Evolutionary conservation across 2,113 vertebrate species (phyloP), one percentile per base, ranked within the genome.

Genomic region (Limnothrissa miodon): DNA sequence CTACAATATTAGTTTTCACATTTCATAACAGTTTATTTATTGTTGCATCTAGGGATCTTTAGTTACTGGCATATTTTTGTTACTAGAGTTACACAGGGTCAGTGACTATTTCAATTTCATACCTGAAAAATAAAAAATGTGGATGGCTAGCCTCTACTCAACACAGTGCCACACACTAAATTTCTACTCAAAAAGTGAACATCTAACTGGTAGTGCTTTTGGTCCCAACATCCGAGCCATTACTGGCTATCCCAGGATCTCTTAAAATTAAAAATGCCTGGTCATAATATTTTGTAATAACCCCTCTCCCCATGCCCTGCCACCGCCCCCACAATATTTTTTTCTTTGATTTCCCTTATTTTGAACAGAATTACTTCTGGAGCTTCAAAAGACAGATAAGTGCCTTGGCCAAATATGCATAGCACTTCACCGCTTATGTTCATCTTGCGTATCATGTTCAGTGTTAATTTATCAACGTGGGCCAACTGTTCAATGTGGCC

Each of bases 381-480:
- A 19, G 56, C n/a, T 81, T 45, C 56, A 79, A 70, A 36, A 90
- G 85, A 86, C 84, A 84, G 90, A 92, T 82, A 78, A 91, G 92
- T 93, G 92, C 93, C 93, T 92, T 93, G 90, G 91, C 87, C 87
- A 83, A 83, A 90, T 78, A 82, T 82, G 5, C 79, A 78, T 15
- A 2, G 48, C 25, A 81, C 81, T 83, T 74, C 59, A 39, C 62
- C 59, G 29, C 0, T 11, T 74, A 29, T 85, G 84, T 66, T 84
- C 74, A 86, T 81, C 86, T 89, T 86, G 86, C 62, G 82, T 36
- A 48, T 81, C 82, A 74, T 82, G 79, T 82, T 78, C 45, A 1
- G 29, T 78, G 23, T 74, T 66, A 53, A 13, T 51, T 23, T 82
- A 66, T 51, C 78, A 84, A 33, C 23, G 66, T 6, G 45, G 19